Evolutionary conservation across 2,888 invertebrate species (phyloP), one percentile per base, ranked within the genome.

Genomic region (Ectemnius continuus): DNA sequence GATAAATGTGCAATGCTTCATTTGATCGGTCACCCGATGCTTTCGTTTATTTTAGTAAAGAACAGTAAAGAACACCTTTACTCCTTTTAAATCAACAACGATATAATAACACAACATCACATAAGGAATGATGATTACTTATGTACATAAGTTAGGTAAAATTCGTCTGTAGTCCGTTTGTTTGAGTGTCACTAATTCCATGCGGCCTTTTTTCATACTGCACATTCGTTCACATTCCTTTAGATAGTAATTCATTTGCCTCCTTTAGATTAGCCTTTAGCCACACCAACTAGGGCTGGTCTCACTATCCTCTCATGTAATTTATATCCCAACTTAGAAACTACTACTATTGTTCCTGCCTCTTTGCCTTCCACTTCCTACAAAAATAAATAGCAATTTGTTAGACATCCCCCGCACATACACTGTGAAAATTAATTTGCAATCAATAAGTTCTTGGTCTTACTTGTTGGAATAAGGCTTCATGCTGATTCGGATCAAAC

Each of bases 401-500:
- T 8, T 11, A 36, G 36, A 36, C 36, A 36, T 36, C 36, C 36
- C 5, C 0, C 6, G 36, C 5, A 36, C 6, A 36, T 8, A 36
- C 8, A 36, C 8, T 36, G 36, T 0, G 8, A 36, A 36, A 36
- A 36, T 8, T 1, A 8, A 8, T 36, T 36, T 36, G 5, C 11
- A 36, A 36, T 36, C 11, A 36, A 61, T 46, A 20, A 63, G 59
- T 70, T 23, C 2, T 67, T 23, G 14, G 58, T 52, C 48, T 85
- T 91, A 96, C 96, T 93, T 97, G 97, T 92, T 98, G 96, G 92
- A 98, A 99, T 48, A 99, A 91, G 0, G 99, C 99, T 91, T 99
- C 99, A 86, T 99, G 99, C 64, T 96, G 92, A 91, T 99, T 98
- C 0, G 99, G 99, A 92, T 99, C 95, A 91, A 99, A 99, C 89